phyloP scores from a whole-genome alignment of 2,113 vertebrate species.

The Chloropsis cyanopogon region DNA sequence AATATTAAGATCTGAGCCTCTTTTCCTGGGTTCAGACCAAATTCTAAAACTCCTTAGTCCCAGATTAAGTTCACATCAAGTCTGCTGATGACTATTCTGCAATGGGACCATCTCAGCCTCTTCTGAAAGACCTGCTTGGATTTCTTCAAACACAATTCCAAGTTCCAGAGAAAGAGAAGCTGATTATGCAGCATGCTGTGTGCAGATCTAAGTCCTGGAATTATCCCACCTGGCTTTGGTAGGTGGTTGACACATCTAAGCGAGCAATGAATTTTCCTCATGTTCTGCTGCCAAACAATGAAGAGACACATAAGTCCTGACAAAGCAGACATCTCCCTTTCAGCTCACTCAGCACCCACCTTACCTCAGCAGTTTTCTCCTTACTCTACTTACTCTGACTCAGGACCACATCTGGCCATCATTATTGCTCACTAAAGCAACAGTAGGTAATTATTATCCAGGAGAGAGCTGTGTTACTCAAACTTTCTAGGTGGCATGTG shows the following conservation, averaged over 20 bases:
- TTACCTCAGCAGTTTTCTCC: slow-evolving; percentile 45
- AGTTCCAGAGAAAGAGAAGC: not conserved
- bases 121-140: not conserved
- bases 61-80: not conserved
- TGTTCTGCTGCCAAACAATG: not conserved
- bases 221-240: slow-evolving; percentile 2
- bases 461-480: not conserved
- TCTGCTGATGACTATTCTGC: not conserved
- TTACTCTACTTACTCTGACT: slow-evolving; percentile 21
- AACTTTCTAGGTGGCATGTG: slow-evolving; percentile 20
- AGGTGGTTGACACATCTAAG: not conserved
- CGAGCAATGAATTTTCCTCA: not conserved
- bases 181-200: not conserved
- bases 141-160: not conserved
- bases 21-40: not conserved
- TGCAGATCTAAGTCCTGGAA: not conserved
- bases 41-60: not conserved
- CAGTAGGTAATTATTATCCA: slow-evolving; percentile 1
- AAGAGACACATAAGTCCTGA: slow-evolving; percentile 29
- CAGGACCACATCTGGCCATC: slow-evolving; percentile 6
- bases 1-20: not conserved
- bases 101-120: not conserved
- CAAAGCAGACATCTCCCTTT: slow-evolving; percentile 40
- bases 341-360: slow-evolving; percentile 35
- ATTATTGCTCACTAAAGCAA: slow-evolving; percentile 47